These are phyloP conservation scores for Druceiella hillmani DNA, from an alignment of 2,888 invertebrate species.

Conservation along the genomic window DNA sequence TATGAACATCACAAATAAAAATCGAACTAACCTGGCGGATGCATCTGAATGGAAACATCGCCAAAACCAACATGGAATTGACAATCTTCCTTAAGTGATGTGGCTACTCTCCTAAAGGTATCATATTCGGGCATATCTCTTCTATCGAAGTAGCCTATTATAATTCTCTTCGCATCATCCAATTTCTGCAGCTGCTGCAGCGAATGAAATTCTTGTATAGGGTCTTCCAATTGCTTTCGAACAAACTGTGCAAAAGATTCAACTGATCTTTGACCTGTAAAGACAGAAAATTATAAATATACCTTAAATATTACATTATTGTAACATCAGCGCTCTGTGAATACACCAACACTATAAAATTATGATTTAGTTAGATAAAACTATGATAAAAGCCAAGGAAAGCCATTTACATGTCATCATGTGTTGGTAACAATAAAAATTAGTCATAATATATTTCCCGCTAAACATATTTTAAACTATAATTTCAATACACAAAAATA, in stretches of 20 bases:
- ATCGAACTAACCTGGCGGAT: constrained; percentile 62
- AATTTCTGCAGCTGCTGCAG: constrained; percentile 68
- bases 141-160: constrained; percentile 86
- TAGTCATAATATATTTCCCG: no score
- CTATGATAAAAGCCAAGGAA: no score
- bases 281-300: no score
- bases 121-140: constrained; percentile 78
- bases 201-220: constrained; percentile 71
- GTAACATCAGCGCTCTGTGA: no score
- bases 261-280: constrained; percentile 67
- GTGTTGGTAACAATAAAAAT: no score
- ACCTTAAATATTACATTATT: no score
- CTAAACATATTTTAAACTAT: no score
- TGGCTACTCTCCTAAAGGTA: constrained; percentile 74
- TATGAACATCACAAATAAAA: background rate
- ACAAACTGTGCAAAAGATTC: constrained; percentile 89
- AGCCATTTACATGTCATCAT: no score
- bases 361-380: no score
- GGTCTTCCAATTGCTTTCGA: constrained; percentile 82
- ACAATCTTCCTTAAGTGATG: constrained; percentile 91
- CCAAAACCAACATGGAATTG: constrained; percentile 91
- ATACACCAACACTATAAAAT: no score
- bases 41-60: constrained; percentile 74
- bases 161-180: constrained; percentile 76
- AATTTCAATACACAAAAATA: no score